Evolutionary conservation across 2,113 vertebrate species (phyloP).

Genomic region (Albula glossodonta): DNA sequence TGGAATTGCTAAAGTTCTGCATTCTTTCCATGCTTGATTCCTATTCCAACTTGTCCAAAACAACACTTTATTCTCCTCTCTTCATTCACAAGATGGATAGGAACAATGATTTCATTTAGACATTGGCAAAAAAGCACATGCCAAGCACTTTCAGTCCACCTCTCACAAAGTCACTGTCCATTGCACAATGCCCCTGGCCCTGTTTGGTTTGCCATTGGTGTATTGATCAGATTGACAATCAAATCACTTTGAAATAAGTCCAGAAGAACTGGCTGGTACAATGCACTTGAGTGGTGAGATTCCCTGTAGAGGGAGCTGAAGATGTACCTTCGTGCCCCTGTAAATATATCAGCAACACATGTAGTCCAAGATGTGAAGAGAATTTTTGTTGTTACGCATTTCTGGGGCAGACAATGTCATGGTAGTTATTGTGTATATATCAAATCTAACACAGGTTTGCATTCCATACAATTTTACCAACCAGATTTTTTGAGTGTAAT

Average conservation of each 20-base stretch:
- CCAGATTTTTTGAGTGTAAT: not conserved
- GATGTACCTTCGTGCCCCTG: not conserved
- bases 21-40: not conserved
- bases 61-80: not conserved
- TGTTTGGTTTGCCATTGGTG: not conserved
- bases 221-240: not conserved
- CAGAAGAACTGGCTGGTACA: not conserved
- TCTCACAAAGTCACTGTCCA: not conserved
- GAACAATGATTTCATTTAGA: not conserved
- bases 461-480: not conserved
- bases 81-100: not conserved
- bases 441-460: not conserved
- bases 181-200: not conserved
- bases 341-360: not conserved
- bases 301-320: not conserved
- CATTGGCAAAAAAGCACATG: not conserved
- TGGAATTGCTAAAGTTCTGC: not conserved
- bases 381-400: not conserved
- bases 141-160: not conserved
- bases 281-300: not conserved
- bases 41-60: not conserved
- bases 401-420: not conserved
- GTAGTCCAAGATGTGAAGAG: not conserved
- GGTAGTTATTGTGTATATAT: too few species aligned
- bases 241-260: not conserved